Evolutionary conservation across 2,797 vertebrate species (phyloP).

Genomic region (Mus minutoides): DNA sequence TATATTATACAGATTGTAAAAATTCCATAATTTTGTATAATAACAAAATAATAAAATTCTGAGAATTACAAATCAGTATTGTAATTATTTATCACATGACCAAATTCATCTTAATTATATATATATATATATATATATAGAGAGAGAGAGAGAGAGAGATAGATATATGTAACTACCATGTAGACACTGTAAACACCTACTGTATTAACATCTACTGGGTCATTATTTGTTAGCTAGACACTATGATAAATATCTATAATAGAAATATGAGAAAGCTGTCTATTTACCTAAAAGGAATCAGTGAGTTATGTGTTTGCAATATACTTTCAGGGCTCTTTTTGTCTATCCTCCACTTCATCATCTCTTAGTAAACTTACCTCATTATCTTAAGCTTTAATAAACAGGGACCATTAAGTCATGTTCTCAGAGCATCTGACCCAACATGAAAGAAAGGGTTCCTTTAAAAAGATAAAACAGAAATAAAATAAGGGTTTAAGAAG

Average conservation of each 20-base stretch:
- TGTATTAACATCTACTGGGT: background rate
- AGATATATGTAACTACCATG: background rate
- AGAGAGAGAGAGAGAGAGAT: no score
- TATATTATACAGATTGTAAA: background rate
- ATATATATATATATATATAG: no score
- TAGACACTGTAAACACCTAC: background rate
- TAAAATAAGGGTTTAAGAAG: background rate
- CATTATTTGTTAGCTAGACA: background rate
- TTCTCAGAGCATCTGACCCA: background rate
- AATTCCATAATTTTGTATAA: background rate
- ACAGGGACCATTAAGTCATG: background rate
- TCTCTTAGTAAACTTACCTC: slow-evolving; percentile 12
- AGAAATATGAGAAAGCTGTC: background rate
- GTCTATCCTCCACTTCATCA: background rate
- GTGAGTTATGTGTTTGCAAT: background rate
- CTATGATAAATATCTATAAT: background rate
- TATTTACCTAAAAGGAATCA: background rate
- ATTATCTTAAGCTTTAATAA: background rate
- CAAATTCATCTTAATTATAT: slow-evolving; percentile 3
- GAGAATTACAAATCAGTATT: background rate
- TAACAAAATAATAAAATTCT: background rate
- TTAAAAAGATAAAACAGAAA: slow-evolving; percentile 43
- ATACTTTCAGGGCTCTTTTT: background rate
- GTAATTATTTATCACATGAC: background rate
- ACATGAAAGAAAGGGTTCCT: slow-evolving; percentile 17